phyloP scores from a whole-genome alignment of 2,113 vertebrate species.

The Turnix velox region DNA sequence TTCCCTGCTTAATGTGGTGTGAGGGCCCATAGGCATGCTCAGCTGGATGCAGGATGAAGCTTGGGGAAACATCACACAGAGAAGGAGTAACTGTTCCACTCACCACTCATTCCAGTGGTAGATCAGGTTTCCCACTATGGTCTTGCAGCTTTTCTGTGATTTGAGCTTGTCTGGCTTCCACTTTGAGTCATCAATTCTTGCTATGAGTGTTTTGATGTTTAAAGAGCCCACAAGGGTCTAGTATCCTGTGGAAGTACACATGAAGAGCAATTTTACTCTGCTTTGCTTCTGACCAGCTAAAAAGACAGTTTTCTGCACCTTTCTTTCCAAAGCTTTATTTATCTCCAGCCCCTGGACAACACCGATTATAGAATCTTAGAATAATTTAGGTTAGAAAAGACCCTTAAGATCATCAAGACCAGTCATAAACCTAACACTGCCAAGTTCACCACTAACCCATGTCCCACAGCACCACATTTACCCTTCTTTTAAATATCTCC shows the following conservation, averaged over 20 bases:
- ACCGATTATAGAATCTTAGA: neutral
- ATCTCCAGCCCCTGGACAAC: neutral
- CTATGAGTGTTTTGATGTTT: neutral
- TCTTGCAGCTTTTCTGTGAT: neutral
- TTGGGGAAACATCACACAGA: neutral
- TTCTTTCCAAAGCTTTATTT: neutral
- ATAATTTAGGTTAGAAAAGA: neutral
- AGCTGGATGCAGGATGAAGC: neutral
- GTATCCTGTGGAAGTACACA: neutral
- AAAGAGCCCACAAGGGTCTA: neutral
- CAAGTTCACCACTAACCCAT: neutral
- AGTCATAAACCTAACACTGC: neutral
- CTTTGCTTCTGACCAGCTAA: neutral
- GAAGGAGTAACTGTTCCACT: neutral
- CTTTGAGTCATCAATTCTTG: neutral
- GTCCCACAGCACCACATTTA: accelerated
- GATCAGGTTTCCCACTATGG: neutral
- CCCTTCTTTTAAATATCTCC: accelerated
- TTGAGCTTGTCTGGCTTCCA: neutral
- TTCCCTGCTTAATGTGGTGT: neutral
- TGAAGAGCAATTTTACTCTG: neutral
- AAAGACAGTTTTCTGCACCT: neutral
- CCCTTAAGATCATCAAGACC: neutral
- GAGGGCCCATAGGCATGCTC: neutral
- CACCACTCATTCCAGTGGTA: neutral